phyloP scores from a whole-genome alignment of 2,797 vertebrate genomes.

The Callimico goeldii region DNA sequence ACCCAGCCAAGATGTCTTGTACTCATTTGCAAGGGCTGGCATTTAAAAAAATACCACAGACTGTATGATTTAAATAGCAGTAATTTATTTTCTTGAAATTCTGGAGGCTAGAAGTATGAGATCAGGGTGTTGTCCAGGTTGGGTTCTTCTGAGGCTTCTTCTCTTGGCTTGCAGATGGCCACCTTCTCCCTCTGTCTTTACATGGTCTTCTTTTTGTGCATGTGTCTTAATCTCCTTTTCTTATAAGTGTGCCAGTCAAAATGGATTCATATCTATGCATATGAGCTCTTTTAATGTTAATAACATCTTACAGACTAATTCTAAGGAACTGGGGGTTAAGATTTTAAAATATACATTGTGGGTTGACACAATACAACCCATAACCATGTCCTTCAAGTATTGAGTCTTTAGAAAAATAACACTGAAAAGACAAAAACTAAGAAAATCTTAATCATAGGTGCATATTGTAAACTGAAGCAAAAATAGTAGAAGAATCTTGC shows the following conservation, averaged over 20 bases:
- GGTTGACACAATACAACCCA: background rate
- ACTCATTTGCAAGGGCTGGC: background rate
- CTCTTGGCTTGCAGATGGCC: background rate
- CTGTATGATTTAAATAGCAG: background rate
- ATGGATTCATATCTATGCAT: background rate
- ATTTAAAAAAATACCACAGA: background rate
- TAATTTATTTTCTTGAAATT: background rate
- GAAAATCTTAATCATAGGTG: background rate
- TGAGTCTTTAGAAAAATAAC: background rate
- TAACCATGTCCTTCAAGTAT: background rate
- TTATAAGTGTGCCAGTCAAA: background rate
- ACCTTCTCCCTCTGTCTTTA: background rate
- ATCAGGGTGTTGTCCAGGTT: background rate
- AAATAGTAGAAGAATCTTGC: background rate
- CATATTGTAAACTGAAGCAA: background rate
- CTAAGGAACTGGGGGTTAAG: background rate
- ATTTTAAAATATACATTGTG: background rate
- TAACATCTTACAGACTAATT: background rate
- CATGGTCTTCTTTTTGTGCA: background rate
- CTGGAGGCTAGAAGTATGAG: background rate
- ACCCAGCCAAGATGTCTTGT: background rate
- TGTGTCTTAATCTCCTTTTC: background rate
- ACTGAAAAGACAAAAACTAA: background rate
- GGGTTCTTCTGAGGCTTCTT: background rate
- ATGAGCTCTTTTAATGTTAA: background rate